A percentile compares a stretch with the other conserved stretches of the same genome.
Evolutionary conservation across 2,113 vertebrate genomes (phyloP).

Genomic region (Xenopus laevis): DNA sequence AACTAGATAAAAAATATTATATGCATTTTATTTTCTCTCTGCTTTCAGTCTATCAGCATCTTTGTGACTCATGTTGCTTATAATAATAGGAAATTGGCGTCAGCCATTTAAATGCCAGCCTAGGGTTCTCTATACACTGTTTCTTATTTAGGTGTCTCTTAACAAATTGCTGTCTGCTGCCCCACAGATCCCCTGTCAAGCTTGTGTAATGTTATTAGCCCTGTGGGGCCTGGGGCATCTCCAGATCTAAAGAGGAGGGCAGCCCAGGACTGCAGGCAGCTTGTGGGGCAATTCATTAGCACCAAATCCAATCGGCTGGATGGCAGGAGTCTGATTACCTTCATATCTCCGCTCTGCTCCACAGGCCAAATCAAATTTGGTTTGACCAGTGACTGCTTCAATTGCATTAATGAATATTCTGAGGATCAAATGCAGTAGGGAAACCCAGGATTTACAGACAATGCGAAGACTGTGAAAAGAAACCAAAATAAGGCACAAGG

Average conservation of each 20-base stretch:
- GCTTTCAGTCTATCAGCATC: too few relatives aligned
- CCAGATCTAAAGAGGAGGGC: constrained; percentile 34
- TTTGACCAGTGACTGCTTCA: constrained; percentile 35
- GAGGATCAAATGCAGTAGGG: constrained; percentile 27
- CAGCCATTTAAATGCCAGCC: background rate
- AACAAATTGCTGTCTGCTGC: constrained; percentile 1
- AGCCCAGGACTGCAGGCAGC: constrained; percentile 34
- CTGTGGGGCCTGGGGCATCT: constrained; percentile 22
- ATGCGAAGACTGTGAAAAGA: background rate
- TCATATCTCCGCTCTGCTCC: constrained; percentile 31
- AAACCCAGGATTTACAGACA: constrained; percentile 34
- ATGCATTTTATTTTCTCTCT: too few relatives aligned
- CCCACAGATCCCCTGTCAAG: constrained; percentile 12
- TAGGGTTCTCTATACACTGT: background rate
- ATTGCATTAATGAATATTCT: constrained; percentile 43
- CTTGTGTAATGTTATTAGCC: constrained; percentile 31
- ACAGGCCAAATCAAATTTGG: constrained; percentile 32
- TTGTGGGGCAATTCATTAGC: constrained; percentile 35
- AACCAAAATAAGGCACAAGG: constrained; percentile 8
- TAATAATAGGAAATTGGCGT: too few relatives aligned
- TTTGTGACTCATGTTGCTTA: too few relatives aligned
- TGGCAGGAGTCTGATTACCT: constrained; percentile 36
- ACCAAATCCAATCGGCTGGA: constrained; percentile 41
- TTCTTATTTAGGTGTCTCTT: background rate
- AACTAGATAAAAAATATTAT: too few relatives aligned